A percentile compares a stretch with the other conserved stretches of the same genome.
Evolutionary conservation across 2,797 vertebrate species (phyloP).

Genomic region (Phrynocephalus vlangalii): DNA sequence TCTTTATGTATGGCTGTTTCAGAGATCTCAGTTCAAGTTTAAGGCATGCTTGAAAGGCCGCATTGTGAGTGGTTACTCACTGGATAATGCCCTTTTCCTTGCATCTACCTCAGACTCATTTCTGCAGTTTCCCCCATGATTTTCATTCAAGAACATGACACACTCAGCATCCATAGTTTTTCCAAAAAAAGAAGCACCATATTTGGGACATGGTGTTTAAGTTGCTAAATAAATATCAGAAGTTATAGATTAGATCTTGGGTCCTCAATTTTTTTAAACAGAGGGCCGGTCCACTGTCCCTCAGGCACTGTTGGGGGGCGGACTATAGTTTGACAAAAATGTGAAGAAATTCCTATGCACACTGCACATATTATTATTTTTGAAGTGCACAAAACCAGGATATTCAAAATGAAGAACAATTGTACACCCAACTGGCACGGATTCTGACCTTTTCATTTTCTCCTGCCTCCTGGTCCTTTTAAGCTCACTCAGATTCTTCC

Average conservation of each 20-base stretch:
- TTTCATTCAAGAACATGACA: neutral
- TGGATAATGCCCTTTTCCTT: neutral
- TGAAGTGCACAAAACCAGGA: too few species aligned
- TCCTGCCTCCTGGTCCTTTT: too few species aligned
- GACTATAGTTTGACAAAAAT: too few species aligned
- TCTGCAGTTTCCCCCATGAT: neutral
- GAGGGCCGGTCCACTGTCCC: too few species aligned
- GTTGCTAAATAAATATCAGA: constrained; percentile 25
- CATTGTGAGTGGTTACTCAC: constrained; percentile 24
- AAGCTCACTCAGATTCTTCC: too few species aligned
- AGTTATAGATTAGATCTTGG: neutral
- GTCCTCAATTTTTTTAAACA: too few species aligned
- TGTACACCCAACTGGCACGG: too few species aligned
- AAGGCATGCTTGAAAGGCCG: constrained; percentile 17
- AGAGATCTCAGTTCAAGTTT: constrained; percentile 49
- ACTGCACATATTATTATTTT: too few species aligned
- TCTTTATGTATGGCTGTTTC: constrained; percentile 53
- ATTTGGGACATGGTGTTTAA: neutral
- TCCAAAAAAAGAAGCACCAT: neutral
- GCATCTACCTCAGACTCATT: neutral
- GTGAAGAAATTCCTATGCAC: too few species aligned
- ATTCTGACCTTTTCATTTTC: too few species aligned
- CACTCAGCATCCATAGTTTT: constrained; percentile 15
- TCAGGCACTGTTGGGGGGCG: too few species aligned
- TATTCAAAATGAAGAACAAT: too few species aligned